Percentiles rank a stretch among this genome's conserved stretches.
Conservation (phyloP, 2,888 invertebrate species). For the Gymnocheta viridis region DNA sequence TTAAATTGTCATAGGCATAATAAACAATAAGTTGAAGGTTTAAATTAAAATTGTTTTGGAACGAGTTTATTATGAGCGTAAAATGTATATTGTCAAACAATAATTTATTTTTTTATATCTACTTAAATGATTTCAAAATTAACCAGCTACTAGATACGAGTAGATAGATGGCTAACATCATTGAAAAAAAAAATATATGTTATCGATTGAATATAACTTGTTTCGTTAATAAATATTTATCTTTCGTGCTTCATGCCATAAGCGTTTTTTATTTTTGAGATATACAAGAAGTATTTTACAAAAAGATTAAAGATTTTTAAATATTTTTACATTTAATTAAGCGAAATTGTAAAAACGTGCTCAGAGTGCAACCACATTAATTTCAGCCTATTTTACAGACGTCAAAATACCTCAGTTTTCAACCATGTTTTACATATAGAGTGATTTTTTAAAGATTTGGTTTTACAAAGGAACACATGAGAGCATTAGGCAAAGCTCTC, state of each 20-base stretch:
- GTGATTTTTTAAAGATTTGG: neutral
- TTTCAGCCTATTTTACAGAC: neutral
- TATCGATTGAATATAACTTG: neutral
- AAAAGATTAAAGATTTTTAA: constrained; percentile 30
- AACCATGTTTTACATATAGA: neutral
- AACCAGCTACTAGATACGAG: neutral
- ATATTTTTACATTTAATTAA: constrained; percentile 43
- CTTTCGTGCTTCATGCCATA: constrained; percentile 22
- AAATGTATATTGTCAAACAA: too few species aligned
- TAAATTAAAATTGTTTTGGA: neutral
- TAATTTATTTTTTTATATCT: neutral
- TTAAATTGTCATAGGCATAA: neutral
- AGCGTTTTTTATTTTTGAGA: neutral
- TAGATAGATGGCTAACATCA: neutral
- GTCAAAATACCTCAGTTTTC: neutral
- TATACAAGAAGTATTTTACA: constrained; percentile 10
- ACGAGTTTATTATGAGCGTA: too few species aligned
- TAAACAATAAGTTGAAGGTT: neutral
- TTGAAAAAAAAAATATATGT: neutral
- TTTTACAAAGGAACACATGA: neutral
- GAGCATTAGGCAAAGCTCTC: too few species aligned
- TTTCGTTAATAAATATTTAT: neutral
- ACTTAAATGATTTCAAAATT: neutral
- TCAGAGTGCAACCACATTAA: constrained; percentile 34
- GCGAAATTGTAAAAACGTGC: constrained; percentile 57